phyloP scores from a whole-genome alignment of 2,888 invertebrate species.

The Tribolium freemani region DNA sequence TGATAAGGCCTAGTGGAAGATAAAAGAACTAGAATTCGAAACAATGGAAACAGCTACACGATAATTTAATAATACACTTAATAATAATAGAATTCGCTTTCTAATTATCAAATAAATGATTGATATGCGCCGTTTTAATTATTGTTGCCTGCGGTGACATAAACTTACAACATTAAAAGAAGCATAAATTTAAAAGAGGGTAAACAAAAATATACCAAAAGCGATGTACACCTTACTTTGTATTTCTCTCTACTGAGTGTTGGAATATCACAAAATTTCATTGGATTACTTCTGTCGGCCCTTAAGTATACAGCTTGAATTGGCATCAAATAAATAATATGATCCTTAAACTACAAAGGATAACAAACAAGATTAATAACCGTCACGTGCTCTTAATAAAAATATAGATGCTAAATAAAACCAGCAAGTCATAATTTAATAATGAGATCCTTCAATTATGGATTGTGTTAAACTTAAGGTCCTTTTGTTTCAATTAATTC shows the following conservation, averaged over 20 bases:
- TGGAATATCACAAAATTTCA: conserved; percentile 22
- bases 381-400: conserved; percentile 1
- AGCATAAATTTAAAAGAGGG: conserved; percentile 16
- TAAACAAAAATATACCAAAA: conserved; percentile 25
- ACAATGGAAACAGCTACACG: conserved; percentile 27
- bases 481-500: neutral
- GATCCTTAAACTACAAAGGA: conserved; percentile 29
- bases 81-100: conserved; percentile 30
- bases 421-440: conserved; percentile 30
- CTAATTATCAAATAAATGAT: conserved; percentile 18
- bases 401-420: conserved; percentile 20
- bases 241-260: neutral
- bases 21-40: conserved; percentile 25
- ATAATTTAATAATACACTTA: conserved; percentile 34
- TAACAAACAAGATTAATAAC: conserved; percentile 10
- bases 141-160: conserved; percentile 23
- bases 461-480: conserved; percentile 5
- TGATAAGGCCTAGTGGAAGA: neutral
- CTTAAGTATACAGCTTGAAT: conserved; percentile 36
- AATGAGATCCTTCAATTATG: conserved; percentile 31
- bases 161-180: too few species aligned
- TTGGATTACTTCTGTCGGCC: conserved; percentile 9
- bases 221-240: neutral
- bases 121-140: conserved; percentile 35
- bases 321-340: conserved; percentile 39